Conservation (phyloP, 2,888 invertebrate species). For the Helicoverpa assulta region DNA sequence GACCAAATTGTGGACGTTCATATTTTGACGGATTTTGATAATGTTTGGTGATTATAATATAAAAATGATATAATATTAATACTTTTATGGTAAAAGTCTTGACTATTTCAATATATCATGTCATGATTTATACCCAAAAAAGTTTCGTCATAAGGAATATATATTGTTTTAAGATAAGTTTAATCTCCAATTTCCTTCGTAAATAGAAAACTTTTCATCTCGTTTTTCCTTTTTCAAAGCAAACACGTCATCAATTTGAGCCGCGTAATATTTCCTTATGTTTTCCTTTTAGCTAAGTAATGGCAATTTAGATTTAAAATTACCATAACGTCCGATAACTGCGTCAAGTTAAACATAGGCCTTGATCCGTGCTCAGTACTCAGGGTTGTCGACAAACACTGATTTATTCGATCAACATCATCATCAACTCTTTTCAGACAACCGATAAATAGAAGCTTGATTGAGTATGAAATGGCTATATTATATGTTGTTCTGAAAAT, state of each 20-base stretch:
- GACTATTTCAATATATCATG: too few relatives aligned
- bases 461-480: too few relatives aligned
- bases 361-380: constrained; percentile 5
- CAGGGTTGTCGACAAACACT: neutral
- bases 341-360: constrained; percentile 23
- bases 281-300: constrained; percentile 11
- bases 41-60: constrained; percentile 1
- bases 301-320: constrained; percentile 34
- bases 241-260: neutral
- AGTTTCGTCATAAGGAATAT: too few relatives aligned
- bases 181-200: too few relatives aligned
- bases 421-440: neutral
- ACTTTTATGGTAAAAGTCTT: too few relatives aligned
- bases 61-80: neutral
- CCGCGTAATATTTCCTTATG: neutral
- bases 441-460: too few relatives aligned
- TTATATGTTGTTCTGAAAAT: too few relatives aligned
- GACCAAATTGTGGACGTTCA: constrained; percentile 30
- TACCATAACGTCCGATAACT: constrained; percentile 12
- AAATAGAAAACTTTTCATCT: too few relatives aligned
- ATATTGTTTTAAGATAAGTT: too few relatives aligned
- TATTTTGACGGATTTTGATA: constrained; percentile 24
- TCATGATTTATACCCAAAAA: too few relatives aligned
- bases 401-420: too few relatives aligned
- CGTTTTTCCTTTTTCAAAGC: too few relatives aligned